Base-by-base conservation (phyloP, 2,797 vertebrate genomes). In the Crocodylus rhombifer region DNA sequence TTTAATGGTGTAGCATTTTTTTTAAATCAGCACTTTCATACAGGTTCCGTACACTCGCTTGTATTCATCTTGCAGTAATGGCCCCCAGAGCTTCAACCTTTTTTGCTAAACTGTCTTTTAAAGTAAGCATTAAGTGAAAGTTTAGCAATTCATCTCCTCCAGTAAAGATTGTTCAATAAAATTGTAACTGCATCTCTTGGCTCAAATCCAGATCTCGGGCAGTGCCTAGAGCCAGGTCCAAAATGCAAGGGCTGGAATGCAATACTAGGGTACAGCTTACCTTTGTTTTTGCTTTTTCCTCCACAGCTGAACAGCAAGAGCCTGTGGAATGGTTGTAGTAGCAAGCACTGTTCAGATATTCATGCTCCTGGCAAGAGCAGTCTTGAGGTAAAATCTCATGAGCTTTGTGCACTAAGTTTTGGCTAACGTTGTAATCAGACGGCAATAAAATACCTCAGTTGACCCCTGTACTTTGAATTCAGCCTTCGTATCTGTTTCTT, bases 91-190 rank as follows among this genome's bases (percentile, higher is more conserved):
- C 77, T 61, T 77, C 79, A 95, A 85, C 83, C 62, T 91, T 94
- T 93, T 91, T 9, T 90, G 11, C 71, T 91, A 77, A 94, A 91
- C 28, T 90, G 67, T 57, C 33, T 88, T 80, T 90, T 80, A 30
- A 84, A 87, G 80, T 92, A 93, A 81, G 3, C 80, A 78, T 3
- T 33, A 82, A 79, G 51, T 87, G 51, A 23, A 87, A 86, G 18
- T 94, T 95, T 92, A 94, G 77, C 58, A 88, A 86, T 75, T 75
- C 33, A 36, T 82, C 67, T 93, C 62, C 74, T 90, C 80, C 90
- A 81, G 25, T 93, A 92, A 95, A 90, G 42, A 67, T 4, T 60
- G 63, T 91, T 94, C 89, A 94, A 13, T 88, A 92, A 92, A 93
- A 88, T 84, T 28, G 28, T 90, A 93, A 90, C 63, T 77, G 11